These are phyloP conservation scores for Vombatus ursinus DNA, from an alignment of 2,113 vertebrate species.

Conservation along the genomic window DNA sequence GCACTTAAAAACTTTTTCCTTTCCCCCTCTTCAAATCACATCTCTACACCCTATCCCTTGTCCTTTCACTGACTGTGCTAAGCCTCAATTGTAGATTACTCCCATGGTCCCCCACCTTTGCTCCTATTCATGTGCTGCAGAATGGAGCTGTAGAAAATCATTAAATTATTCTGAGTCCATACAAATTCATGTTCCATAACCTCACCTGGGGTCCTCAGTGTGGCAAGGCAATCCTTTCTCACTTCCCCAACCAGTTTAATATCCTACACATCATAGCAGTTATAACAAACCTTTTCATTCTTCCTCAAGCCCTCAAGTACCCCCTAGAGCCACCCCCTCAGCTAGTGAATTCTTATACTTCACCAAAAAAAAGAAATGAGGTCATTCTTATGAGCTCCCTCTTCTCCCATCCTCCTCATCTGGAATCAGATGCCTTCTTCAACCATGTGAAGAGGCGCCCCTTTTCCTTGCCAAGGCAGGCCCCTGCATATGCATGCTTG, in stretches of 20 bases:
- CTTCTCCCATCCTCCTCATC: neutral
- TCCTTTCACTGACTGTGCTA: neutral
- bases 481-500: neutral
- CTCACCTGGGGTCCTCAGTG: neutral
- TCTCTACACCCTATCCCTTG: too few species aligned
- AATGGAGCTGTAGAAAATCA: neutral
- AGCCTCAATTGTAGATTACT: neutral
- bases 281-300: neutral
- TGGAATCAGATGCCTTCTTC: neutral
- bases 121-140: neutral
- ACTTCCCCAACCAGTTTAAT: neutral
- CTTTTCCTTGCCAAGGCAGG: neutral
- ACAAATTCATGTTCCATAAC: neutral
- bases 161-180: neutral
- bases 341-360: neutral
- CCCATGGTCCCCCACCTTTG: neutral
- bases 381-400: neutral
- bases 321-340: neutral
- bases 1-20: neutral
- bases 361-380: neutral
- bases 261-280: neutral
- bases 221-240: neutral
- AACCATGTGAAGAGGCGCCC: neutral
- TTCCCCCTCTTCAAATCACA: neutral
- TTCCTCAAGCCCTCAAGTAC: neutral